phyloP scores from a whole-genome alignment of 2,888 invertebrate genomes.

The Ochropleura plecta region DNA sequence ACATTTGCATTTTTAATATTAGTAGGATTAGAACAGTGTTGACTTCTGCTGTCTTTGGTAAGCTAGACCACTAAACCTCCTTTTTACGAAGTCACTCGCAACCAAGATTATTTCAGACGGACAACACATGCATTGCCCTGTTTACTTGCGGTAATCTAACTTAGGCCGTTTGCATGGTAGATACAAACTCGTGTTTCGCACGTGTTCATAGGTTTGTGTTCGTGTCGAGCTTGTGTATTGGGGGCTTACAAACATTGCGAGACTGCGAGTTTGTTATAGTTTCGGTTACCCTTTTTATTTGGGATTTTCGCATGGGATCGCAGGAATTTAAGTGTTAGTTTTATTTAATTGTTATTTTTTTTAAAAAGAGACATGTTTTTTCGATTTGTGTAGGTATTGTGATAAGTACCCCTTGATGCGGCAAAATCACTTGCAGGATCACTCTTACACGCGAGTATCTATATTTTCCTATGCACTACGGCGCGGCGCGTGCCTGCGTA shows the following conservation, averaged over 20 bases:
- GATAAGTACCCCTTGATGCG: too few species aligned
- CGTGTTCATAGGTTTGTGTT: conserved; percentile 36
- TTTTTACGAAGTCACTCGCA: background rate
- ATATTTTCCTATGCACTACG: too few species aligned
- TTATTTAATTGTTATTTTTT: too few species aligned
- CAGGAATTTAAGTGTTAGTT: background rate
- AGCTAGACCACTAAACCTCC: background rate
- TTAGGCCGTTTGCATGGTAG: conserved; percentile 35
- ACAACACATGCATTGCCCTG: conserved; percentile 26
- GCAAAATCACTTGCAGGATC: too few species aligned
- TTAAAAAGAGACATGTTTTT: too few species aligned
- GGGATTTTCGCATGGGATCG: background rate
- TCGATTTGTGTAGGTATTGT: too few species aligned
- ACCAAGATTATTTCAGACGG: conserved; percentile 12
- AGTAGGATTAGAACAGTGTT: background rate
- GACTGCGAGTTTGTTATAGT: background rate
- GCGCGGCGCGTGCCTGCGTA: too few species aligned
- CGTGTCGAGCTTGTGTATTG: conserved; percentile 16
- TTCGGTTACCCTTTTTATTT: conserved; percentile 9
- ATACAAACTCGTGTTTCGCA: conserved; percentile 27
- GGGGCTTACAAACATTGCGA: background rate
- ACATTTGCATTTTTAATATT: too few species aligned
- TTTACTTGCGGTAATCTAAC: conserved; percentile 46
- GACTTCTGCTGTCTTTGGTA: background rate
- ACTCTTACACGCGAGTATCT: too few species aligned